These are phyloP conservation scores for Stratiolaelaps scimitus DNA, from an alignment of 1,140 invertebrate species.

Conservation along the genomic window DNA sequence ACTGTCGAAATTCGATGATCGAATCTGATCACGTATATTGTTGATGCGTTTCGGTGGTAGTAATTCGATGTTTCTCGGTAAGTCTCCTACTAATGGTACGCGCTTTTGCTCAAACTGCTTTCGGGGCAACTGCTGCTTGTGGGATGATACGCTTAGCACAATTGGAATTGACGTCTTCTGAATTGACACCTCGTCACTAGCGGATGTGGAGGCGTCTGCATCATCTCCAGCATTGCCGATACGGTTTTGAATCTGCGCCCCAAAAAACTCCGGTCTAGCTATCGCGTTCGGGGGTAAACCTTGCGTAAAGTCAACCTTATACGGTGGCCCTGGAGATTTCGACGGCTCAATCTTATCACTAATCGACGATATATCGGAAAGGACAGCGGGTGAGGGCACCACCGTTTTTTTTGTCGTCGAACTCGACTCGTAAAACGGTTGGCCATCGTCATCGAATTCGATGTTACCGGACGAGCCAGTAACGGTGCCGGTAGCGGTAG, in stretches of 20 bases:
- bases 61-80: too few species aligned
- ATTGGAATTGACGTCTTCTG: too few species aligned
- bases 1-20: too few species aligned
- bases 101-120: too few species aligned
- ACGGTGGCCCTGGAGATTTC: slow-evolving; percentile 11
- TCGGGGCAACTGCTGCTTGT: too few species aligned
- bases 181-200: too few species aligned
- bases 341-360: slow-evolving; percentile 17
- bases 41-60: too few species aligned
- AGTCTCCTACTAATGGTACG: too few species aligned
- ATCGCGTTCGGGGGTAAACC: slow-evolving; percentile 6
- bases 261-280: slow-evolving; percentile 2
- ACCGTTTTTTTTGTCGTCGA: slow-evolving; percentile 21
- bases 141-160: too few species aligned
- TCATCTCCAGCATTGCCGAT: background rate
- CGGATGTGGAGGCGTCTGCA: too few species aligned
- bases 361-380: background rate
- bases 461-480: background rate
- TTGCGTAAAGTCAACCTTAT: slow-evolving; percentile 24
- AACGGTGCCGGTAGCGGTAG: background rate
- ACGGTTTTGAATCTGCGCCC: background rate
- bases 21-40: too few species aligned
- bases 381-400: background rate
- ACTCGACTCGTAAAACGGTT: slow-evolving; percentile 16
- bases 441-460: slow-evolving; percentile 10